A percentile compares a stretch with the other conserved stretches of the same genome.
Conservation (phyloP, 1,140 invertebrate species). For the Scaptodrosophila lebanonensis region DNA sequence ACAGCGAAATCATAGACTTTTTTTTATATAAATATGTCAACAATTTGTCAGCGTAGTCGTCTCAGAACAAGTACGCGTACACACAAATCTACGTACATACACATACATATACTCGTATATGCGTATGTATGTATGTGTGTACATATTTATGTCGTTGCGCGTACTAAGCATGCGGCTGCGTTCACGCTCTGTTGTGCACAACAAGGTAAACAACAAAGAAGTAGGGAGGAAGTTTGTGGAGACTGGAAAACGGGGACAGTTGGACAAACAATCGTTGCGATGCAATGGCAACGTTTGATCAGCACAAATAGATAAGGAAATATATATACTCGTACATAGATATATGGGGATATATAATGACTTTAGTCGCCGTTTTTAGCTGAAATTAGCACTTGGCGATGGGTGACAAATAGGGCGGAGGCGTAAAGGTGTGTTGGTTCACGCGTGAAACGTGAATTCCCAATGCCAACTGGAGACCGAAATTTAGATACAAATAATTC, state of each 20-base stretch:
- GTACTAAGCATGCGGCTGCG: too few relatives aligned
- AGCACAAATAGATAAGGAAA: constrained; percentile 16
- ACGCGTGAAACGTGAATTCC: constrained; percentile 50
- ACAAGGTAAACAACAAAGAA: too few relatives aligned
- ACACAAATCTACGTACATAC: not conserved
- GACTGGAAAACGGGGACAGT: constrained; percentile 2
- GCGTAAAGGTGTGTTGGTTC: constrained; percentile 29
- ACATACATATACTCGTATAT: not conserved
- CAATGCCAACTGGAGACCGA: too few relatives aligned
- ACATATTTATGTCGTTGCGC: too few relatives aligned
- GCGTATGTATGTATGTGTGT: too few relatives aligned
- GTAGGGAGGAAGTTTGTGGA: constrained; percentile 1
- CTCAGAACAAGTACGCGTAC: constrained; percentile 25
- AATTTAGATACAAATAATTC: too few relatives aligned
- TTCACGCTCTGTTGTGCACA: too few relatives aligned
- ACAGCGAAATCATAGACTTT: constrained; percentile 9
- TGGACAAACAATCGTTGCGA: constrained; percentile 27
- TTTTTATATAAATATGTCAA: constrained; percentile 53
- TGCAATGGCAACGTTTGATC: constrained; percentile 21
- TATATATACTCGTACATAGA: not conserved
- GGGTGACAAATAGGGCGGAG: too few relatives aligned
- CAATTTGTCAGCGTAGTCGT: constrained; percentile 51
- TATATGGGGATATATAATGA: not conserved
- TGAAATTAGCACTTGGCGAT: too few relatives aligned
- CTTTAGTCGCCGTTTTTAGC: not conserved